Base-by-base conservation (phyloP, 2,113 vertebrate species). In the Indicator indicator region DNA sequence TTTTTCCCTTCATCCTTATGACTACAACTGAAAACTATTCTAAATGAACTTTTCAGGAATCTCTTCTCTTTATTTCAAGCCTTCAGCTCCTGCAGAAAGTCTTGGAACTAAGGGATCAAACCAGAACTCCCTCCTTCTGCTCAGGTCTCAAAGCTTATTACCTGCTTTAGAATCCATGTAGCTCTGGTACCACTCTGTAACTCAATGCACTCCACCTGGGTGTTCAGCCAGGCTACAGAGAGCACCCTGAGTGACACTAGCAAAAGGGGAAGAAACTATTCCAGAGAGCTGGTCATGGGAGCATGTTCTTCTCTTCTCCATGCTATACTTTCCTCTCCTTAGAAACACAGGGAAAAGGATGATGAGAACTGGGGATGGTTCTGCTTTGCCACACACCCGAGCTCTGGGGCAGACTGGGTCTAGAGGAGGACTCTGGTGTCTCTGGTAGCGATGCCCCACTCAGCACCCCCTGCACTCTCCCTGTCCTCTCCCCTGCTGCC, bases 401-500 rank as follows among this genome's bases (percentile, higher is more conserved):
- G 21, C 40, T 86, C 71, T 64, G 44, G 84, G 16, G 63, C 74
- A 84, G 74, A 48, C 50, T 76, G 83, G 18, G 27, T 58, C 55
- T 87, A 5, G 0, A 21, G 3, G 11, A 70, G 42, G 60, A 73
- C 79, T 67, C n/a, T 26, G 56, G 28, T 52, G 86, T 55, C 82
- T 85, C 81, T 71, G 4, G 9, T 10, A 86, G 65, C 58, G 40
- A 44, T 90, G 78, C 67, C 76, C 82, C 64, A 5, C 54, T 89
- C 30, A 0, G 44, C 40, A 75, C 42, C 12, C 60, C 42, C 38
- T 4, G 40, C 5, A 68, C 97, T n/a, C 90, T 91, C 74, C 26
- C 69, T 94, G 44, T 52, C 88, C 70, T 93, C 87, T 86, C 46
- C 54, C 79, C 92, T 59, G 85, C 80, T 84, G 76, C 46, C 93